Evolutionary conservation across 2,113 vertebrate species (phyloP).

Genomic region (Hylia prasina): DNA sequence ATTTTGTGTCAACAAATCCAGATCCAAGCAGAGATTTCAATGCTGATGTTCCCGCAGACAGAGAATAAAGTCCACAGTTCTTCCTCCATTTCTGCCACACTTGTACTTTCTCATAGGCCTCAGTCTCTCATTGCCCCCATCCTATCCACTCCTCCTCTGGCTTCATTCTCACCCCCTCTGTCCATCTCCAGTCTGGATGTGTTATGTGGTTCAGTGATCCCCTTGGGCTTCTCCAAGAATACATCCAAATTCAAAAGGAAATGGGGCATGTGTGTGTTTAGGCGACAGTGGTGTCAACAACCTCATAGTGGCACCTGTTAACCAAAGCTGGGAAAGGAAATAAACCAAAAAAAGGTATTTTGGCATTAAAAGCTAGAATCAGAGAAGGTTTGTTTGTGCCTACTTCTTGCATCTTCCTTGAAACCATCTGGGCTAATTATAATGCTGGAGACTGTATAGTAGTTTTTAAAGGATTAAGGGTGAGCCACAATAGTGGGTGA

Average conservation of each 20-base stretch:
- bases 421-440: background rate
- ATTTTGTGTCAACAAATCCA: conserved; percentile 62
- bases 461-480: background rate
- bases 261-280: background rate
- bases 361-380: background rate
- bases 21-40: conserved; percentile 53
- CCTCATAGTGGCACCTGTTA: background rate
- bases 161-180: background rate
- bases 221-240: background rate
- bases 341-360: background rate
- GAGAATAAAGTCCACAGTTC: conserved; percentile 51
- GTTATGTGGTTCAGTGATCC: background rate
- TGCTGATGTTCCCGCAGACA: conserved; percentile 9
- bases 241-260: background rate
- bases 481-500: background rate
- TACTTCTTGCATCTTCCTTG: background rate
- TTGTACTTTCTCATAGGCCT: background rate
- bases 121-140: background rate
- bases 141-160: background rate
- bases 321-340: background rate
- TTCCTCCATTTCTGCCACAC: background rate
- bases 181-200: background rate
- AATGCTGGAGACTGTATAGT: background rate
- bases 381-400: background rate
- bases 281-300: background rate